These are phyloP conservation scores for Daphoenositta chrysoptera DNA, from an alignment of 2,113 vertebrate species.

Conservation along the genomic window DNA sequence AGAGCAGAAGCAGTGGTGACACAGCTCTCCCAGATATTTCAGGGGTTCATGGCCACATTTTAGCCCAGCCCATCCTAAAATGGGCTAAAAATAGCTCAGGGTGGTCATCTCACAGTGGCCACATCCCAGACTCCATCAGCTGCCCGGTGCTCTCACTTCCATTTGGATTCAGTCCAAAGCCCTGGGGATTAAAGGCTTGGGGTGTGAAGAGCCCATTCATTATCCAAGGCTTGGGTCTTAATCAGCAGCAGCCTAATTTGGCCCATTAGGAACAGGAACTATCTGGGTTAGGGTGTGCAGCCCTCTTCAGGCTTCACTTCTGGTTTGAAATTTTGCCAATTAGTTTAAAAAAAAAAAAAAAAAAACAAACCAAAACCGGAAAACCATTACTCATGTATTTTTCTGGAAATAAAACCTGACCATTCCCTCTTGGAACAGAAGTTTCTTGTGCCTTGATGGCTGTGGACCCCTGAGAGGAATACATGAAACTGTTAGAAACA, in stretches of 20 bases:
- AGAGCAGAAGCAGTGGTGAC: neutral
- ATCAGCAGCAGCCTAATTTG: neutral
- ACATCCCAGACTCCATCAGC: neutral
- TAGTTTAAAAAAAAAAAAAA: neutral
- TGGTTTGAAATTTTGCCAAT: neutral
- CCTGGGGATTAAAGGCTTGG: neutral
- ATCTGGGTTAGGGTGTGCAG: accelerated
- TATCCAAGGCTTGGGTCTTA: neutral
- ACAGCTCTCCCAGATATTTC: neutral
- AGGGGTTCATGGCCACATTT: neutral
- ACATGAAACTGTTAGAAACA: neutral
- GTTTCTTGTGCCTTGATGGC: neutral
- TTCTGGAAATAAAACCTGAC: neutral
- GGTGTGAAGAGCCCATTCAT: neutral
- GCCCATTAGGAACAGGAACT: neutral
- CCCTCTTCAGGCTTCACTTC: neutral
- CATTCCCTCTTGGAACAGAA: neutral
- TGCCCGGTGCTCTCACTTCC: neutral
- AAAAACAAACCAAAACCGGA: too few species aligned
- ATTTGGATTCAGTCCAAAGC: neutral
- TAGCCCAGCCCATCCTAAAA: neutral
- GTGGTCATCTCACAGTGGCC: too few species aligned
- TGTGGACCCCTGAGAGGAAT: neutral
- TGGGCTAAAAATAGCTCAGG: neutral
- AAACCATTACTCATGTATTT: neutral